A percentile compares a stretch with the other conserved stretches of the same genome.
Conservation (phyloP, 2,113 vertebrate species). For the Sorex araneus region DNA sequence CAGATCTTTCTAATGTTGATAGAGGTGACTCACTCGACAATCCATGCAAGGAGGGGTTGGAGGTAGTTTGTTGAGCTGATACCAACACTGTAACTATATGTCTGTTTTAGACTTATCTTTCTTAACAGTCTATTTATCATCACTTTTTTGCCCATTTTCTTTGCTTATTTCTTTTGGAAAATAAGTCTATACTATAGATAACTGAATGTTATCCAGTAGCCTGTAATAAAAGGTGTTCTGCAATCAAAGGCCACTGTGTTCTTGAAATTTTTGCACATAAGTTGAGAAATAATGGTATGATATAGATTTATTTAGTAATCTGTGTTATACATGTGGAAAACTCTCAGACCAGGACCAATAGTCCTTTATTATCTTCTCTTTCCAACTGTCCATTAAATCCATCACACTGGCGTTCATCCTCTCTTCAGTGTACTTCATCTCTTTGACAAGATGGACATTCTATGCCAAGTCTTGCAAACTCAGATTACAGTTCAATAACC, state of each 20-base stretch:
- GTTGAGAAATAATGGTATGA: neutral
- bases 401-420: neutral
- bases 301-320: neutral
- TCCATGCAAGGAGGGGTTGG: neutral
- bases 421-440: neutral
- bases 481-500: neutral
- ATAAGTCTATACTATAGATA: neutral
- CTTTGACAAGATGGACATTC: neutral
- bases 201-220: too few species aligned
- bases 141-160: neutral
- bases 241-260: neutral
- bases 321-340: neutral
- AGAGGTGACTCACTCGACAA: neutral
- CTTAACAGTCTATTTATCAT: too few species aligned
- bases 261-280: neutral
- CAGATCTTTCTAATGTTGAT: neutral
- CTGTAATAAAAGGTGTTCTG: neutral
- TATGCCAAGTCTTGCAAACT: neutral
- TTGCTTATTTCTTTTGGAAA: constrained; percentile 1
- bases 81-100: neutral
- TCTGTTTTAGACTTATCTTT: neutral
- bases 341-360: neutral
- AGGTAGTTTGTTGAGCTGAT: neutral
- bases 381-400: neutral
- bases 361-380: neutral